Percentiles rank a stretch among this genome's conserved stretches.
phyloP scores from a whole-genome alignment of 2,797 vertebrate genomes.

The Poeciliopsis turneri region DNA sequence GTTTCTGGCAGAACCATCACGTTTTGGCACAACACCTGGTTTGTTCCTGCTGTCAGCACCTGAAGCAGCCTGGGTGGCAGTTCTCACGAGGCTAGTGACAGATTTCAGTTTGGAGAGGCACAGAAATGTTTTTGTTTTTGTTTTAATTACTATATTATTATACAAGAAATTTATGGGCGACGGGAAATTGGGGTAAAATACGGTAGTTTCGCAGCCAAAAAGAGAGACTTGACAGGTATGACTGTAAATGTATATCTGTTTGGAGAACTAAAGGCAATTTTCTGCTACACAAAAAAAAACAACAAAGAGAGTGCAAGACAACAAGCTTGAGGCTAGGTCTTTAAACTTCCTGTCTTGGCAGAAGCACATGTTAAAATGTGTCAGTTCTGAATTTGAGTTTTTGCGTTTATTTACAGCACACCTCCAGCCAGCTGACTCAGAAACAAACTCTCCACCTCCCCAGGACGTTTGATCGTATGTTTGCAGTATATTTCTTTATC shows the following conservation, averaged over 20 bases:
- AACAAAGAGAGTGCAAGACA: slow-evolving; percentile 53
- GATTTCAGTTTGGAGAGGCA: too few relatives aligned
- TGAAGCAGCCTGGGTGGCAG: too few relatives aligned
- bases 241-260: slow-evolving; percentile 20
- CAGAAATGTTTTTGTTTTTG: not conserved
- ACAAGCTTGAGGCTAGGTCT: slow-evolving; percentile 47
- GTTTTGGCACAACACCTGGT: not conserved
- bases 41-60: not conserved
- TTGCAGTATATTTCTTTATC: slow-evolving; percentile 1
- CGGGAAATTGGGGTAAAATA: not conserved
- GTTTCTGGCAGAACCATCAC: too few relatives aligned
- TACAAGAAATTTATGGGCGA: not conserved
- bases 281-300: slow-evolving; percentile 40
- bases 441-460: slow-evolving; percentile 27
- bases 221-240: not conserved
- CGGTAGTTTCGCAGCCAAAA: not conserved
- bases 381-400: slow-evolving; percentile 12
- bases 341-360: slow-evolving; percentile 36
- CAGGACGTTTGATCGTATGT: slow-evolving; percentile 30
- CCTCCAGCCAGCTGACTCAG: slow-evolving; percentile 24
- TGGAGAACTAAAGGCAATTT: slow-evolving; percentile 32
- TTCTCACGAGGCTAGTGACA: too few relatives aligned
- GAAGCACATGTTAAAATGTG: slow-evolving; percentile 17
- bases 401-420: slow-evolving; percentile 8
- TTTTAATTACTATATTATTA: not conserved